Base-by-base conservation (phyloP, 2,888 invertebrate species). In the Criorhina ranunculi region DNA sequence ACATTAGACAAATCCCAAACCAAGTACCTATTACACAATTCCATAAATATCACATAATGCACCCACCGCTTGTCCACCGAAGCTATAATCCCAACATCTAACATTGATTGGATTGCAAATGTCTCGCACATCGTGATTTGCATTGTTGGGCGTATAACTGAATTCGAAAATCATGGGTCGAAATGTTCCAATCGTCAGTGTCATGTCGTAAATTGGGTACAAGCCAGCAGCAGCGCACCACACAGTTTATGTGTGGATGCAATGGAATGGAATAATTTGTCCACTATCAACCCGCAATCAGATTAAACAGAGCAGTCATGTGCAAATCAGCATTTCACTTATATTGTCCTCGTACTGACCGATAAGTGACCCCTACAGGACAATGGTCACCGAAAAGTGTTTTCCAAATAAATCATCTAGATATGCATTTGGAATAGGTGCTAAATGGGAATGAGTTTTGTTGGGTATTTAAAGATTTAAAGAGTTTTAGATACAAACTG, bases 321-420 rank as follows among this genome's bases (percentile, higher is more conserved):
- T 70, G 76, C 70, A 66, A 70, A 82, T 82, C 70, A 51, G 67
- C 57, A 82, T 77, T 70, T 69, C 69, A 57, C 49, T 69, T 75
- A 62, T 64, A 42, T 40, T 19, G 37, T 31, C 40, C 9, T 12
- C 12, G 35, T 44, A 15, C 19, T 12, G 15, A 11, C 44, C 12
- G 51, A 60, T 60, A 67, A 55, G 17, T 44, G 15, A 62, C n/a
- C 29, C 40, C 51, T 53, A 19, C 17, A 40, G 70, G 75, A 42
- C 24, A 60, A 35, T 44, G 44, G 12, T 46, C 66, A 60, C 37
- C 17, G 17, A 33, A 49, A 77, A 77, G 51, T 24, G 35, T 51
- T 53, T 51, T 57, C 7, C 19, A 53, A 67, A 35, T 77, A n/a
- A 53, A 60, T 69, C 9, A 77, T 19, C 24, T 5, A 1, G 15